Percentiles rank a stretch among this genome's conserved stretches.
These are phyloP conservation scores for Loriculus beryllinus DNA, from an alignment of 2,797 vertebrate genomes.

Conservation along the genomic window DNA sequence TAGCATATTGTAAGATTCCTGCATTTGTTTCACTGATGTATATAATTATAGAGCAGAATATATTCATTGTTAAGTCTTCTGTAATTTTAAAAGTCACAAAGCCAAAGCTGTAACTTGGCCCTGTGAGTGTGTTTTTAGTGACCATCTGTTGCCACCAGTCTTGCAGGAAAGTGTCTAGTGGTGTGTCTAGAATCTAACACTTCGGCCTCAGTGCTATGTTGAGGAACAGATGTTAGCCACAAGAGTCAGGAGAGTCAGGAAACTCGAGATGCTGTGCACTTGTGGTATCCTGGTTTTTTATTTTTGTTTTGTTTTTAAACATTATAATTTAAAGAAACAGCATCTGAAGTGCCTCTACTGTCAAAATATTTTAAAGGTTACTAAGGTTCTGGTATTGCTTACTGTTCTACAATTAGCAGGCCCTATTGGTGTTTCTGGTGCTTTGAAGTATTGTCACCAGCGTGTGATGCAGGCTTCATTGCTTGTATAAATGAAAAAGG, in stretches of 20 bases:
- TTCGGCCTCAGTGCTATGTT: background rate
- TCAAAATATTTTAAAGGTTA: background rate
- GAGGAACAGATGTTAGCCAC: background rate
- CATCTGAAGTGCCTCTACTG: background rate
- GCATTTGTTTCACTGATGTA: background rate
- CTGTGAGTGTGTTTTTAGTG: background rate
- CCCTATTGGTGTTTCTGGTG: background rate
- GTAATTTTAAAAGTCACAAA: background rate
- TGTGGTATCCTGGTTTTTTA: background rate
- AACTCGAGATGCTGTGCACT: accelerated
- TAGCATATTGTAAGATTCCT: accelerated
- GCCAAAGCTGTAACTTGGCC: background rate
- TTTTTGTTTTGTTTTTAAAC: accelerated
- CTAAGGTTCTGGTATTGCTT: background rate
- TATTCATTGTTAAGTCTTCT: background rate
- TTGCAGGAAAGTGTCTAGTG: background rate
- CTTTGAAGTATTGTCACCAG: background rate
- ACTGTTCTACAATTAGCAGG: background rate
- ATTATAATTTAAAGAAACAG: background rate
- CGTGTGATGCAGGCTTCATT: background rate
- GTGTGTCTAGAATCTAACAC: background rate
- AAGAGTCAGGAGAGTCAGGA: background rate
- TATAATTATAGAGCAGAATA: background rate
- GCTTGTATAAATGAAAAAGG: background rate
- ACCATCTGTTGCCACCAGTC: background rate